Base-by-base conservation (phyloP, 2,888 invertebrate genomes). In the Gisinianus flammeolus region DNA sequence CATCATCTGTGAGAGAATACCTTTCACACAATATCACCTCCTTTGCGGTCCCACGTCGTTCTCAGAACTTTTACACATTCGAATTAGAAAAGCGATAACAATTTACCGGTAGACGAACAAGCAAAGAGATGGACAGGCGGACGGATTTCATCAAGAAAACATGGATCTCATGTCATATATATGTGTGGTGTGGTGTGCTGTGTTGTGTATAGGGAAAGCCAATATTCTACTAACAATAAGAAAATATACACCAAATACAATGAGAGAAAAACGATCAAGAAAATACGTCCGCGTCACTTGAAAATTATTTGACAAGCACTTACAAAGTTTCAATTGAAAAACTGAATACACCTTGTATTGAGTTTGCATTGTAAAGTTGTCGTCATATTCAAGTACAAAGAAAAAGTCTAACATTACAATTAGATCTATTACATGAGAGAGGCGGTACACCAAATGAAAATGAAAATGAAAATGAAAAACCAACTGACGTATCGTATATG, bases 21-120 rank as follows among this genome's bases (percentile, higher is more conserved):
- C 72, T 72, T 72, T 58, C 74, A 74, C 44, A 74, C 35, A 68
- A 12, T 76, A 28, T 67, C 76, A 76, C 76, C 74, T 78, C 58
- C 72, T 73, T 62, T 68, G 70, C 75, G 62, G 69, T 74, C 70
- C 64, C 67, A 44, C 56, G 26, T 76, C 62, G n/a, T 28, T 19
- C 16, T 8, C 12, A 16, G 67, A 35, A 35, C 68, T 24, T 44
- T 26, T 22, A 68, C 44, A 68, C 24, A 69, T 52, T 52, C 52
- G 54, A 76, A 24, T 52, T 56, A 71, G 35, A 58, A 66, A 35
- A 58, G 54, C 28, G 8, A 62, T 62, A 62, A 62, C 62, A 62
- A 62, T 62, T 62, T 62, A 62, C 28, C 28, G 62, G 12, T 12
- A 26, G 24, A 62, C 3, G 12, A 62, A 12, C 26, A 44, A 44